These are phyloP conservation scores for Trachelipus rathkii DNA, from an alignment of 1,140 invertebrate genomes.

Conservation along the genomic window DNA sequence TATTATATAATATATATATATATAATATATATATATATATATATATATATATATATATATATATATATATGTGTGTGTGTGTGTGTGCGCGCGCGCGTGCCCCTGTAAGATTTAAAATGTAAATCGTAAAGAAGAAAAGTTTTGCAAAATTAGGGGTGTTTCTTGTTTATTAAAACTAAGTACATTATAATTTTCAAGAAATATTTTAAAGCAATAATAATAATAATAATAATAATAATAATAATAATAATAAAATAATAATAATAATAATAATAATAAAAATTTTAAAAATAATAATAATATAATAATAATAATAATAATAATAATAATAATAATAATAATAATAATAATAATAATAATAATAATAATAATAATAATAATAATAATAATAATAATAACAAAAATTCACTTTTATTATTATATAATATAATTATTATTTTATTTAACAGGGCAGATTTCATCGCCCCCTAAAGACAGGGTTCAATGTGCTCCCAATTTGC, in stretches of 20 bases:
- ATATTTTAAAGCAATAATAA: too few relatives aligned
- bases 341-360: background rate
- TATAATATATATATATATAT: conserved; percentile 12
- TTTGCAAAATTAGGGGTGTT: too few relatives aligned
- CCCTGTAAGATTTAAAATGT: too few relatives aligned
- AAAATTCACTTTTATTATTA: background rate
- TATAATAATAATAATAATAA: too few relatives aligned
- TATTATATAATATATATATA: conserved; percentile 3
- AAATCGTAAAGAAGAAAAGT: too few relatives aligned
- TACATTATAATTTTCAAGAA: too few relatives aligned
- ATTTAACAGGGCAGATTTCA: background rate
- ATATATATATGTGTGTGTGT: too few relatives aligned
- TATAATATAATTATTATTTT: background rate
- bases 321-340: too few relatives aligned
- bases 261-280: background rate
- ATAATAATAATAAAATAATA: too few relatives aligned
- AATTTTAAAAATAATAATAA: conserved; percentile 6
- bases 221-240: too few relatives aligned
- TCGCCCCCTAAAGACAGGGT: background rate
- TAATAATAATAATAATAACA: background rate
- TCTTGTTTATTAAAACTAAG: too few relatives aligned
- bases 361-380: conserved; percentile 14
- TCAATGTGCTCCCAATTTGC: conserved; percentile 11
- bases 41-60: background rate
- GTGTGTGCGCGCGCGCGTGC: too few relatives aligned